A percentile compares a stretch with the other conserved stretches of the same genome.
These are phyloP conservation scores for Pimpla rufipes DNA, from an alignment of 2,888 invertebrate species.

Conservation along the genomic window DNA sequence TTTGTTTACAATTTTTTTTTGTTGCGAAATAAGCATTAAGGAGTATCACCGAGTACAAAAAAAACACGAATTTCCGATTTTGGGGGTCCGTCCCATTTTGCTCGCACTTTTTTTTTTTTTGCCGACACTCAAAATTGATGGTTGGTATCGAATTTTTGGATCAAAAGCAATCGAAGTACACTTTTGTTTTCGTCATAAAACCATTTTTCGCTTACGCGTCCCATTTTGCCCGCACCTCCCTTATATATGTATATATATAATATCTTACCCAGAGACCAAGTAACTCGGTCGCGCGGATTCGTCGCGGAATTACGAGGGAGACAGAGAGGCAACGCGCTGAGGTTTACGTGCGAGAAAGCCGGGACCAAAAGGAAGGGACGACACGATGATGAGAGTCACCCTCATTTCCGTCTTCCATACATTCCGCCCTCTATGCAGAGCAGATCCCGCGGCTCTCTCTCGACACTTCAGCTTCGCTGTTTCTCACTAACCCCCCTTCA, in stretches of 20 bases:
- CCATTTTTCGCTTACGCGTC: no score
- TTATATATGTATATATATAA: not conserved
- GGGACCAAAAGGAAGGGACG: not conserved
- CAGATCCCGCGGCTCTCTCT: not conserved
- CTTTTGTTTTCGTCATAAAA: no score
- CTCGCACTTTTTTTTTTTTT: no score
- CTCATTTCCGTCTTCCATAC: conserved; percentile 13
- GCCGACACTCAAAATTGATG: no score
- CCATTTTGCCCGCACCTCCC: no score
- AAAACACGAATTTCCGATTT: no score
- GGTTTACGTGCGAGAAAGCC: not conserved
- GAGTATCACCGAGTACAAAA: no score
- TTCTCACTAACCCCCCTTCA: not conserved
- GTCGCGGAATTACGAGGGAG: not conserved
- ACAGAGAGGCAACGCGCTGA: not conserved
- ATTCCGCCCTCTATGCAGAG: not conserved
- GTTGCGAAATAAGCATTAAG: no score
- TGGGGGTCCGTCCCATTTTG: no score
- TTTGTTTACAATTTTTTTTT: no score
- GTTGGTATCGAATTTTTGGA: no score
- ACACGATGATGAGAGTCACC: conserved; percentile 26
- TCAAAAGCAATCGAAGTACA: no score
- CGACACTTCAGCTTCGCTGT: not conserved
- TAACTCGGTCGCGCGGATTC: conserved; percentile 14
- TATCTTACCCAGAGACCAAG: conserved; percentile 25